Base-by-base conservation (phyloP, 2,113 vertebrate genomes). In the Chaetodon auriga region DNA sequence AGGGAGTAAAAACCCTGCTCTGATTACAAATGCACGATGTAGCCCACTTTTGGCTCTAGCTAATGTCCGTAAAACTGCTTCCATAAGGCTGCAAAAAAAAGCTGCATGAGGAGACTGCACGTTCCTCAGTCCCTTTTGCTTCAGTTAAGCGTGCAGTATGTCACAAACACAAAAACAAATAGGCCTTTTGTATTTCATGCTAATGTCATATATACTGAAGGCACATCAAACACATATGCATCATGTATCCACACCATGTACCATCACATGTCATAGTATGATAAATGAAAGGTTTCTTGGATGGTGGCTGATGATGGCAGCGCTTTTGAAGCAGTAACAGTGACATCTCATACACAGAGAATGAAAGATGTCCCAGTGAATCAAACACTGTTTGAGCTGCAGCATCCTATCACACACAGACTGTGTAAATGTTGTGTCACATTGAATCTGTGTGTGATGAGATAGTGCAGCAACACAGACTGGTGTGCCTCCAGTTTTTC, bases 11-110 rank as follows among this genome's bases (percentile, higher is more conserved):
- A 78, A 58, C 53, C 45, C 64, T 49, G 46, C 57, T 82, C 73
- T 87, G 60, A 87, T 89, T 90, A 82, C 75, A 82, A 48, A 85
- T 90, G 80, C 78, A 82, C 36, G 10, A 79, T 38, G 64, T 53
- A 85, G 75, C 81, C 84, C 75, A 89, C 88, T 90, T 90, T 73
- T 53, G 38, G 70, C 66, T 62, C 10, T 6, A 15, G 84, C 36
- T 92, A 70, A 88, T 74, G 41, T 76, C 71, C 38, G 25, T 74
- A 69, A 89, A 76, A 75, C 80, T 18, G 81, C 45, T 58, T 89
- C 65, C 53, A 53, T 54, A 36, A 77, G 51, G 43, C 60, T 49
- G 41, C n/a, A 1, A 5, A 41, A 5, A 41, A 51, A 64, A 5
- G 43, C 65, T 66, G 57, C 73, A 74, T 73, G 70, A 63, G 63